These are phyloP conservation scores for Propithecus perrieri DNA, from an alignment of 2,797 vertebrate species.

Conservation along the genomic window DNA sequence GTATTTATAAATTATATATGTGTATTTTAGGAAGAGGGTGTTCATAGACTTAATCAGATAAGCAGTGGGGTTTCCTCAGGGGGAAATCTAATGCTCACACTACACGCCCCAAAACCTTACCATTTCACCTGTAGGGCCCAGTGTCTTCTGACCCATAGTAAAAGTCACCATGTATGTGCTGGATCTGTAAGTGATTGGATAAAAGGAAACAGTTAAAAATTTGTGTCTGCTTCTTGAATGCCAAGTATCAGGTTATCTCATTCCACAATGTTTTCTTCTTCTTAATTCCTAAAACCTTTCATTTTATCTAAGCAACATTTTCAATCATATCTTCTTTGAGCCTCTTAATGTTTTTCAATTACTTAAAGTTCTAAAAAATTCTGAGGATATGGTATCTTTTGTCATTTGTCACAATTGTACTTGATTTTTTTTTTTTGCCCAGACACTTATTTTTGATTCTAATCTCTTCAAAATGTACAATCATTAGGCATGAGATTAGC, in stretches of 20 bases:
- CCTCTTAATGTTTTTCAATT: background rate
- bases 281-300: background rate
- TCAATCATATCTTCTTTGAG: background rate
- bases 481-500: background rate
- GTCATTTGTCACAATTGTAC: background rate
- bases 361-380: background rate
- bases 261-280: background rate
- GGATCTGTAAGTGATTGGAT: fast-evolving
- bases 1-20: background rate
- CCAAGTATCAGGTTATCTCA: background rate
- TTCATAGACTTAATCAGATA: background rate
- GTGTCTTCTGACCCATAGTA: background rate
- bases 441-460: background rate
- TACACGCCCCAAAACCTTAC: fast-evolving
- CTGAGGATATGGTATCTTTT: background rate
- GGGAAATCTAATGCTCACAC: background rate
- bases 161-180: background rate
- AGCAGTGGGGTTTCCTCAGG: fast-evolving
- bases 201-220: background rate
- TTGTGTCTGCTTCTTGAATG: background rate
- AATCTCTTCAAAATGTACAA: background rate
- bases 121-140: background rate
- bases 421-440: background rate
- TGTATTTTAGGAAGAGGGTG: background rate
- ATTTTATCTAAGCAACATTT: background rate